These are phyloP conservation scores for Buphagus erythrorhynchus DNA, from an alignment of 2,797 vertebrate genomes.

Conservation along the genomic window DNA sequence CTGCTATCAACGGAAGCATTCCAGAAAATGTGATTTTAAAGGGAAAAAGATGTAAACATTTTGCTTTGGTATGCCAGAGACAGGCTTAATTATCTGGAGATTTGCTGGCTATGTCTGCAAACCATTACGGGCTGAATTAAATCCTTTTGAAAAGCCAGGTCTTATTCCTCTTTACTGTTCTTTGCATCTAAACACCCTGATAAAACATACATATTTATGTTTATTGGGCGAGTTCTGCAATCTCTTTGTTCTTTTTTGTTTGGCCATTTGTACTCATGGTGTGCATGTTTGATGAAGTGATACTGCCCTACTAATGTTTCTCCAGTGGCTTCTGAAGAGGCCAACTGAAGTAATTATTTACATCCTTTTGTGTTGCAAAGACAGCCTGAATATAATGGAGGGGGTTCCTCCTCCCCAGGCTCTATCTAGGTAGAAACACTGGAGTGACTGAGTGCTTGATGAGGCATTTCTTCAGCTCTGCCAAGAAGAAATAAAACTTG, in stretches of 20 bases:
- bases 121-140: not conserved
- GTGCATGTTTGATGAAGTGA: not conserved
- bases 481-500: not conserved
- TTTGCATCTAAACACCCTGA: conserved; percentile 6
- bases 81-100: conserved; percentile 1
- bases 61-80: conserved; percentile 20
- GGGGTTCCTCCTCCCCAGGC: not conserved
- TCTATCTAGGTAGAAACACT: not conserved
- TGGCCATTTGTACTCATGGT: not conserved
- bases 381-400: not conserved
- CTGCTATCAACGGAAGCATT: not conserved
- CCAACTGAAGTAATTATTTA: not conserved
- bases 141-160: conserved; percentile 26
- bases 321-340: not conserved
- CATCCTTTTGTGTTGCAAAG: not conserved
- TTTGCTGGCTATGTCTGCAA: not conserved
- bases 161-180: not conserved
- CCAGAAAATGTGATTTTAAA: conserved; percentile 17
- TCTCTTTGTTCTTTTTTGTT: not conserved
- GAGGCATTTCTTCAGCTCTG: not conserved
- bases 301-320: not conserved
- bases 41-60: not conserved
- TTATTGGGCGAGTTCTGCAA: not conserved
- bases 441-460: not conserved
- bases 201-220: not conserved